Base-by-base conservation (phyloP, 92 coral and sea anemone species). In the Ricordea florida region DNA sequence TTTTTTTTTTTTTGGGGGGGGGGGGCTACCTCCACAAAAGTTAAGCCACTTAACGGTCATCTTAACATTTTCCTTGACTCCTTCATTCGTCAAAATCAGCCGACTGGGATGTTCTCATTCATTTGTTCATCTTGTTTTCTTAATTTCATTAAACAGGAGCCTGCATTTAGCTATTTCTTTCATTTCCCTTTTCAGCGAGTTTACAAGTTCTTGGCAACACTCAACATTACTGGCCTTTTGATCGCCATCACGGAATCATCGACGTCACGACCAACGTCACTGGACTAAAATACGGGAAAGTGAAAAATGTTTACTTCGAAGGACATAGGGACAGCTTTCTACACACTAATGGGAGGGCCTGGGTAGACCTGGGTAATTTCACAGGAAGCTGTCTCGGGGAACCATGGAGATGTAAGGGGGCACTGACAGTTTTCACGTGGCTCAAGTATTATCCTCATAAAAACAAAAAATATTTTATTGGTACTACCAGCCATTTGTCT, bases 341-440 rank as follows among this genome's bases (percentile, higher is more conserved):
- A 21, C 81, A 72, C 25, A 70, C 57, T 10, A 21, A 30, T 4
- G 88, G 82, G 7, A 81, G 41, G 30, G 86, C 87, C 30, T 72
- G 86, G 45, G 52, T 80, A 2, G 81, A 70, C 45, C 55, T 91
- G 11, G 97, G 97, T 15, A 67, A 69, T 36, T 91, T 49, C 34
- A 72, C 56, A 5, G 85, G 65, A 7, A 48, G 63, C 5, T 91
- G 97, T 56, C 35, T 91, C 11, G 80, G 84, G 22, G 90, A 87
- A 52, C 97, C 97, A 10, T 18, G 41, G 56, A 15, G 30, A 62
- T 91, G 97, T 26, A 41, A 56, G 10, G 23, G 61, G 11, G 61
- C 73, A 0, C 46, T 91, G 52, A 91, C 90, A 21, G 90, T 91
- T 22, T 84, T 85, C 44, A 74, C 87, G 14, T 91, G 97, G 97